Evolutionary conservation across 2,113 vertebrate genomes (phyloP), one percentile per base, ranked within the genome.

Genomic region (Oostethus manadensis): DNA sequence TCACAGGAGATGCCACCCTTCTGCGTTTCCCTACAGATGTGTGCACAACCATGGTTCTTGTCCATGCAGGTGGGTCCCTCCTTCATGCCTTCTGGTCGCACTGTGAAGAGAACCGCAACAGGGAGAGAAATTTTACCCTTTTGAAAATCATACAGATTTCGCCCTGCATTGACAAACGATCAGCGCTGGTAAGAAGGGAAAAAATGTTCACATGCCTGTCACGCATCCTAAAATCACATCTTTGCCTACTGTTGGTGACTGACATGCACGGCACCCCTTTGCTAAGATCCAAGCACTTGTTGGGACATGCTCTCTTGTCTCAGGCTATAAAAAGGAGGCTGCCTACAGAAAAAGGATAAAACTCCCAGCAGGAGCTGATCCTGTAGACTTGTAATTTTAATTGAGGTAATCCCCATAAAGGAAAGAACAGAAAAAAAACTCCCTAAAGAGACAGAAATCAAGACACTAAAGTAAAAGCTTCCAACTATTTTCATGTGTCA

Each of bases 41-140:
- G 97, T 45, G 96, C 93, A 2, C 97, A 99, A 80, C 97, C 97
- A 0, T 99, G 97, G 78, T 98, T 98, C 91, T 94, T 98, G 88
- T 99, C 95, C 97, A 98, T 99, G 86, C 96, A 98, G 69, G 95
- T 96, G 90, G 95, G 94, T 61, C 94, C 94, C 78, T 96, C 95
- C 68, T 96, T 95, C 80, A 93, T 85, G 66, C 94, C 93, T 79
- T 96, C 95, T 51, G 76, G 83, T 78, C 88, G 92, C 72, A 62
- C 86, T 88, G 73, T 55, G 51, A 74, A 77, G 80, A 71, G 86
- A 67, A 62, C 17, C 40, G 35, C 5, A 10, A 51, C 42, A 72
- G 44, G 18, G 1, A 50, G 33, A 51, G 47, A 58, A 10, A 46
- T 58, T 44, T 63, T 46, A 67, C 42, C 53, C 13, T 64, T n/a